These are phyloP conservation scores for Scopus umbretta DNA, from an alignment of 2,113 vertebrate species.

Conservation along the genomic window DNA sequence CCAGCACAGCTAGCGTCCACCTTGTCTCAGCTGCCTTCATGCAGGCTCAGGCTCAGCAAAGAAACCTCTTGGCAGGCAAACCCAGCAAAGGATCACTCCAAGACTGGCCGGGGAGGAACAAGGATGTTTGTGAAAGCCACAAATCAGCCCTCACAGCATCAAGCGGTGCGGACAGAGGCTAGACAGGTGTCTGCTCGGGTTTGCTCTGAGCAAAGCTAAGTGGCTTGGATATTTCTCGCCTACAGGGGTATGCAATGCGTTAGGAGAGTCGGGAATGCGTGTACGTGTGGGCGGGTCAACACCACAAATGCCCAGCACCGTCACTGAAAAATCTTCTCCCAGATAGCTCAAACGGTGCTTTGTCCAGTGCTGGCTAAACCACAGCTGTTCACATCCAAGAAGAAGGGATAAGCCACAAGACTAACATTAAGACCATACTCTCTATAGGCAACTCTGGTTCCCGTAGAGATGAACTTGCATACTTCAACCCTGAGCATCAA, in stretches of 20 bases:
- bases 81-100: rapidly evolving
- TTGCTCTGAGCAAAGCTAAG: not conserved
- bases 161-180: not conserved
- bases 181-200: not conserved
- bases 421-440: not conserved
- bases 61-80: not conserved
- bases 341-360: not conserved
- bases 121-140: not conserved
- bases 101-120: not conserved
- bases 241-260: rapidly evolving
- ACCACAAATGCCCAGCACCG: not conserved
- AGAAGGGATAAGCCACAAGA: not conserved
- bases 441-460: not conserved
- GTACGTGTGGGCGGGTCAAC: rapidly evolving
- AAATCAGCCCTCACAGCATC: not conserved
- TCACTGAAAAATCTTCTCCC: not conserved
- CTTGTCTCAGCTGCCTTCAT: rapidly evolving
- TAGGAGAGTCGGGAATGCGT: not conserved
- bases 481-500: not conserved
- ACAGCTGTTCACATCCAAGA: not conserved
- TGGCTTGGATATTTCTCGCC: not conserved
- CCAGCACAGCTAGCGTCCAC: rapidly evolving
- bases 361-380: not conserved
- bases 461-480: not conserved
- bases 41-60: too few species aligned